Base-by-base conservation (phyloP, 2,888 invertebrate genomes). In the Nemoura dubitans region DNA sequence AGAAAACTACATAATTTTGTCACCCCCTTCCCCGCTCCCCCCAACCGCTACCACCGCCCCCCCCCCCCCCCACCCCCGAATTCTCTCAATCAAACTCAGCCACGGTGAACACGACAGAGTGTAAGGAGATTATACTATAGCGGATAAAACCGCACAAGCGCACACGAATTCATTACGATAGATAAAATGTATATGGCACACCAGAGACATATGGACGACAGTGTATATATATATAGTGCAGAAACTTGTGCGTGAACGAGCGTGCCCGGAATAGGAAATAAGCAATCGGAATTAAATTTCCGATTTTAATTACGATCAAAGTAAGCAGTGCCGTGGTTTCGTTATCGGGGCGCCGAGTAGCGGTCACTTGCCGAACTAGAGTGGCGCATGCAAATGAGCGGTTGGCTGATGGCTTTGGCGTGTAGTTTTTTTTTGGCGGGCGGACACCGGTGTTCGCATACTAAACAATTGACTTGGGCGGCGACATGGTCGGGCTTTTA, bases 1-100 rank as follows among this genome's bases (percentile, higher is more conserved):
- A 78, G 86, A 86, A 87, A 87, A 87, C 86, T 84, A 59, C 59
- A 43, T 86, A 83, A 59, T 82, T 76, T 82, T 76, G 36, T 81
- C 85, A 76, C 77, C 83, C 84, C 84, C 28, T 27, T 26, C 82
- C 82, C 82, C 82, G 29, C 1, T 29, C 82, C 82, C 82, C 82
- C 30, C 29, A 30, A 28, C 29, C 82, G 21, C 21, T 6, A 76
- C 26, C 5, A 25, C 21, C 76, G 14, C 76, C 2, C 5, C 76
- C 26, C 76, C 21, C 21, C 76, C 76, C 5, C 76, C 7, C 2
- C n/a, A 21, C n/a, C n/a, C n/a, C 76, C 7, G 26, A 21, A 76
- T 26, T 25, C 26, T 76, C 76, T 21, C 21, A 76, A 10, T n/a
- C 30, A 30, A 82, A 29, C 21, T 29, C 26, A 81, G 27, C 3